phyloP scores from a whole-genome alignment of 1,140 invertebrate species.

The Drosophila pallidifrons region DNA sequence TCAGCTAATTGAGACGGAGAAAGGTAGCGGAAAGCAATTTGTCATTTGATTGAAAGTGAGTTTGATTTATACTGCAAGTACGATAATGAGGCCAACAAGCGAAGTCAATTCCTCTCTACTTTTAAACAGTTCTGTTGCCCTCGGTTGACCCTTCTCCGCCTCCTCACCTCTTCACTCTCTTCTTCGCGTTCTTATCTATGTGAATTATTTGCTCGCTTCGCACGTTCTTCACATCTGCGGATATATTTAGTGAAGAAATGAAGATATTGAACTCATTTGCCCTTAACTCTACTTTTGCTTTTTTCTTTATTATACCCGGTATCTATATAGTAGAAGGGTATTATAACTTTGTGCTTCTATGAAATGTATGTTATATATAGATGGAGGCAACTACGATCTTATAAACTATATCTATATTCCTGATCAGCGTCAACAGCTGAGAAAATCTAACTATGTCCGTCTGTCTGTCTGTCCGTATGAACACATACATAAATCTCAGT shows the following conservation, averaged over 20 bases:
- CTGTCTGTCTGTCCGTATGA: too few relatives aligned
- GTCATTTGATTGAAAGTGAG: conserved; percentile 79
- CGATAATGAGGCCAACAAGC: conserved; percentile 36
- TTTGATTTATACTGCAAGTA: conserved; percentile 56
- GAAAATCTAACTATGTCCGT: too few relatives aligned
- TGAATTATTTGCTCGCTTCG: not conserved
- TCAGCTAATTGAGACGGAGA: conserved; percentile 71
- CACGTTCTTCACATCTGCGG: not conserved
- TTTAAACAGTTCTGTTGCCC: conserved; percentile 1
- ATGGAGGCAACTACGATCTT: too few relatives aligned
- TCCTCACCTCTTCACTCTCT: not conserved
- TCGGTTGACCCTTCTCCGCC: not conserved
- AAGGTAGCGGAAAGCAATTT: conserved; percentile 78
- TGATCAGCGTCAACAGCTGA: too few relatives aligned
- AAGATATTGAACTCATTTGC: conserved; percentile 36
- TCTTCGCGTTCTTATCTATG: not conserved
- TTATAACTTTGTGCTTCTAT: too few relatives aligned
- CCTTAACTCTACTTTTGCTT: conserved; percentile 23
- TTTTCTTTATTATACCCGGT: too few relatives aligned
- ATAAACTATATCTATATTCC: too few relatives aligned
- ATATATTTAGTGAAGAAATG: not conserved
- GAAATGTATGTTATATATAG: too few relatives aligned
- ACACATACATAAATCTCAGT: too few relatives aligned
- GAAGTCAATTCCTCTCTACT: not conserved
- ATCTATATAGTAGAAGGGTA: too few relatives aligned